Evolutionary conservation across 1,140 invertebrate species (phyloP).

Genomic region (Hesperophylax magnus): DNA sequence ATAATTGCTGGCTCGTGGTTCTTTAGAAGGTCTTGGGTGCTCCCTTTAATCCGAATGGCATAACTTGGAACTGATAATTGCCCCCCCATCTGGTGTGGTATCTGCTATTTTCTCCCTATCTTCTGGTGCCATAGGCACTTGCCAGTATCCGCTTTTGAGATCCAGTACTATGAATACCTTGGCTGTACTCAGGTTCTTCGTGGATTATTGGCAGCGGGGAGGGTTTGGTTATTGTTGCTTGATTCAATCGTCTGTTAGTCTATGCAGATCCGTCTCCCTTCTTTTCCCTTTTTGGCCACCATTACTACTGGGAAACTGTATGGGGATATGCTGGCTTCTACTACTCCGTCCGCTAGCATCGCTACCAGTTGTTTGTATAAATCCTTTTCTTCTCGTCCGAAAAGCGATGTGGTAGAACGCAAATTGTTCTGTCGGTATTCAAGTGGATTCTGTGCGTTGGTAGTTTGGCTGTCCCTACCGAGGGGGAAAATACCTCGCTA

Average conservation of each 20-base stretch:
- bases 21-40: background rate
- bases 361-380: background rate
- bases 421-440: no score
- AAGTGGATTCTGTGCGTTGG: background rate
- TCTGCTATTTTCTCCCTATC: background rate
- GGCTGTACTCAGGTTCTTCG: no score
- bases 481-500: background rate
- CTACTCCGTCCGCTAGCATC: background rate
- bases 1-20: background rate
- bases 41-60: no score
- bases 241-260: background rate
- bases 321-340: no score
- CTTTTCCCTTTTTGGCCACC: background rate
- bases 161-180: no score
- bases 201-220: background rate
- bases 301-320: background rate
- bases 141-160: background rate
- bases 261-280: background rate
- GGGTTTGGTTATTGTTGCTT: background rate
- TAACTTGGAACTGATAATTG: no score
- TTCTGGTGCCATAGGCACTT: background rate
- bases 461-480: background rate
- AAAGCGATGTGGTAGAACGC: background rate
- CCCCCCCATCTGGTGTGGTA: no score
- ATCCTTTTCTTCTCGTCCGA: background rate